Percentiles rank a stretch among this genome's conserved stretches.
Evolutionary conservation across 2,888 invertebrate genomes (phyloP).

Genomic region (Ichneumoninae sp.): DNA sequence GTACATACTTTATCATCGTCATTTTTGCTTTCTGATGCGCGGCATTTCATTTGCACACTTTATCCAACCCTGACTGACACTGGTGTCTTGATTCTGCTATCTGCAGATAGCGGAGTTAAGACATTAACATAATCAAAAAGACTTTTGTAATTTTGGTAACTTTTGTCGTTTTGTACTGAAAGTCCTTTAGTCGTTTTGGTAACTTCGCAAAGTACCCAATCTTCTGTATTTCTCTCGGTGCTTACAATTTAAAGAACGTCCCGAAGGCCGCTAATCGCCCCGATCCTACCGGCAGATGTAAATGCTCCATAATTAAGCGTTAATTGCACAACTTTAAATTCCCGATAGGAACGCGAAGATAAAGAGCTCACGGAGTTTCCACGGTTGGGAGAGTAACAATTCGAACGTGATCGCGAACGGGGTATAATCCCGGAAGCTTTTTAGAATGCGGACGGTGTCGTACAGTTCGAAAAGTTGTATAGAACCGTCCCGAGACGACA

Average conservation of each 20-base stretch:
- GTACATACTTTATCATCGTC: not conserved
- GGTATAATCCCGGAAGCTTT: conserved; percentile 33
- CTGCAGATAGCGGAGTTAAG: too few species aligned
- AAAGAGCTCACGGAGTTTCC: not conserved
- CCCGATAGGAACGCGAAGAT: not conserved
- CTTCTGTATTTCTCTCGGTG: not conserved
- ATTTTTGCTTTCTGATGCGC: too few species aligned
- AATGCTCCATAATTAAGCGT: not conserved
- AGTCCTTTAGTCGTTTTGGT: too few species aligned
- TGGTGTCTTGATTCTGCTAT: too few species aligned
- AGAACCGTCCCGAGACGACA: conserved; percentile 6
- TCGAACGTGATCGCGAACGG: conserved; percentile 14
- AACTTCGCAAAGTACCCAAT: too few species aligned
- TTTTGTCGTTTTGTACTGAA: too few species aligned
- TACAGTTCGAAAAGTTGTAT: conserved; percentile 33
- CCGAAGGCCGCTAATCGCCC: not conserved
- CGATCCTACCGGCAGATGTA: not conserved
- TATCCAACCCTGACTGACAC: too few species aligned
- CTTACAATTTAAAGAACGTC: not conserved
- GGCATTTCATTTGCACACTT: too few species aligned
- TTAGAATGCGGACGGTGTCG: conserved; percentile 36
- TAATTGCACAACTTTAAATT: conserved; percentile 5
- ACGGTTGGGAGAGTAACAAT: conserved; percentile 15
- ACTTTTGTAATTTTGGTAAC: too few species aligned
- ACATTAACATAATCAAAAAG: too few species aligned